Conservation (phyloP, 2,113 vertebrate species). For the Podarcis raffonei region DNA sequence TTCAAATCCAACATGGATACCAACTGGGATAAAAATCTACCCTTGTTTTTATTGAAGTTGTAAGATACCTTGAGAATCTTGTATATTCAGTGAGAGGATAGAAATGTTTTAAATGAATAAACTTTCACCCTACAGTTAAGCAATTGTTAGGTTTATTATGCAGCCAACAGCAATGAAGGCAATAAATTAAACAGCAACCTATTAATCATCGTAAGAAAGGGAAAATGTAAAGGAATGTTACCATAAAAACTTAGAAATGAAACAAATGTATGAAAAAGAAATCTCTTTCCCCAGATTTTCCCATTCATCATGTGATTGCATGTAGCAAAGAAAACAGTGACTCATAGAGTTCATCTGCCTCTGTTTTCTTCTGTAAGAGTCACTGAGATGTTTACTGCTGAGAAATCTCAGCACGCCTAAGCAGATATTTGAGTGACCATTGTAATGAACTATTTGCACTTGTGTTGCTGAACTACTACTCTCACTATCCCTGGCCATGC, state of each 20-base stretch:
- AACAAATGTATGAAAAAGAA: constrained; percentile 5
- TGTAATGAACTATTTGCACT: not conserved
- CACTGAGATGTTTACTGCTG: not conserved
- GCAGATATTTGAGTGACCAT: not conserved
- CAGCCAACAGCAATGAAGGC: not conserved
- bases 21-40: no score
- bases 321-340: not conserved
- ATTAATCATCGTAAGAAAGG: not conserved
- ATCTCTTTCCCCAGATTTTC: not conserved
- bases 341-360: not conserved
- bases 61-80: not conserved
- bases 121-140: not conserved
- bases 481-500: no score
- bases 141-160: not conserved
- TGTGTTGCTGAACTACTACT: no score
- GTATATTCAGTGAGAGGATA: not conserved
- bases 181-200: not conserved
- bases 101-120: not conserved
- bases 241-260: not conserved
- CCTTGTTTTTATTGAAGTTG: not conserved
- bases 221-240: not conserved
- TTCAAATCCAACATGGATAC: no score
- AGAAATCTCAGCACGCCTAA: not conserved
- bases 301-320: not conserved
- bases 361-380: not conserved